A percentile compares a stretch with the other conserved stretches of the same genome.
Conservation (phyloP, 2,797 vertebrate species). For the Ctenopoma multispine region DNA sequence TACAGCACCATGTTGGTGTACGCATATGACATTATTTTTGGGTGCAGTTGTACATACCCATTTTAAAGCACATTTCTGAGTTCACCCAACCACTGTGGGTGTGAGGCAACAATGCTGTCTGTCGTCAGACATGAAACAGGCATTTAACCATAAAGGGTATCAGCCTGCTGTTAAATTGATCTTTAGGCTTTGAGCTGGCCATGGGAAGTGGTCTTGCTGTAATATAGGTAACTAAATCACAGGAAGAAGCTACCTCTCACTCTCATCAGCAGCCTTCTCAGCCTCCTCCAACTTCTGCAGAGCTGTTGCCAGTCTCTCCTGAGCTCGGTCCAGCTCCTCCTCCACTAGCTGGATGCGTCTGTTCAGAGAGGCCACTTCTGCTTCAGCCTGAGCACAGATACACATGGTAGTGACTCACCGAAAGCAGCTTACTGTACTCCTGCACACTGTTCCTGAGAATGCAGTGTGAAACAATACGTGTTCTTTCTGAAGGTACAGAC, state of each 20-base stretch:
- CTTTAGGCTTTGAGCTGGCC: too few species aligned
- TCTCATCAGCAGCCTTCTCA: constrained; percentile 95
- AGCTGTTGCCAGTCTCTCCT: constrained; percentile 95
- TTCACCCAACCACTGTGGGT: too few species aligned
- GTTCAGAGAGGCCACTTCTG: constrained; percentile 94
- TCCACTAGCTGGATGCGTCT: constrained; percentile 97
- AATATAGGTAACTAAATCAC: neutral
- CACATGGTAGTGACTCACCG: neutral
- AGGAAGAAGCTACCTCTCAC: constrained; percentile 87
- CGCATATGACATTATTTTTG: too few species aligned
- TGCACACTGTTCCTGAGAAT: neutral
- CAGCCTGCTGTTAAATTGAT: too few species aligned
- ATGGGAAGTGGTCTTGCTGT: too few species aligned
- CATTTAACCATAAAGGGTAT: too few species aligned
- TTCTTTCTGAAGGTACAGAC: neutral
- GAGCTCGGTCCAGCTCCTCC: constrained; percentile 95
- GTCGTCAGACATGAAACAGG: too few species aligned
- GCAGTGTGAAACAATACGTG: neutral
- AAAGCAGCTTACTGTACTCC: neutral
- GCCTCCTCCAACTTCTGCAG: constrained; percentile 97
- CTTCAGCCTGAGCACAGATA: constrained; percentile 78
- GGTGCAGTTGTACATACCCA: too few species aligned
- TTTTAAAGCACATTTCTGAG: too few species aligned
- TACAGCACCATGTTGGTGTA: too few species aligned
- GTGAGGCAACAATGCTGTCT: too few species aligned